Percentiles rank a stretch among this genome's conserved stretches.
Evolutionary conservation across 2,797 vertebrate species (phyloP).

Genomic region (Mastacembelus armatus): DNA sequence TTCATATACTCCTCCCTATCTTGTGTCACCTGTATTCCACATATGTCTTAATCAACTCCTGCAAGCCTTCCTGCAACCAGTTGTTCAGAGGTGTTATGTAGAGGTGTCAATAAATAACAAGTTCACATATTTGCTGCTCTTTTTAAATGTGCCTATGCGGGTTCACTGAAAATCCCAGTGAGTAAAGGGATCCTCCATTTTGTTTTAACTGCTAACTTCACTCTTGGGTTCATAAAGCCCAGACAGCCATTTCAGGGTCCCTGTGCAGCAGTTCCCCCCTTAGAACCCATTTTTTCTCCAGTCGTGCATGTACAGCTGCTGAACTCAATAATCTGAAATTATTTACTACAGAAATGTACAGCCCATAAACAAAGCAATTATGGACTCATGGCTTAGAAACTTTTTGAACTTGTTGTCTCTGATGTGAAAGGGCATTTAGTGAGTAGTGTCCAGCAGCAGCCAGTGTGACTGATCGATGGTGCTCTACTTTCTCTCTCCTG

Average conservation of each 20-base stretch:
- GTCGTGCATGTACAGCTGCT: constrained; percentile 43
- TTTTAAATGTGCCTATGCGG: constrained; percentile 47
- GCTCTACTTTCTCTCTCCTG: constrained; percentile 69
- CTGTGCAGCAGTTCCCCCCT: too few species aligned
- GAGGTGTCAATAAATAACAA: constrained; percentile 40
- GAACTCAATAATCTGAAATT: too few species aligned
- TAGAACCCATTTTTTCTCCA: constrained; percentile 4
- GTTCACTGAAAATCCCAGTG: constrained; percentile 31
- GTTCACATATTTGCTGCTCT: constrained; percentile 37
- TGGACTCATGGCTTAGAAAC: background rate
- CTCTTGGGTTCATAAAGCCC: constrained; percentile 14
- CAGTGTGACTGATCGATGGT: constrained; percentile 58
- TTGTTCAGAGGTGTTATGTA: constrained; percentile 21
- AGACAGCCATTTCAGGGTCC: constrained; percentile 23
- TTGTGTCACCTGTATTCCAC: constrained; percentile 19
- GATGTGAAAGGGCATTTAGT: constrained; percentile 17
- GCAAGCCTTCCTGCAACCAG: constrained; percentile 33
- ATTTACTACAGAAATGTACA: too few species aligned
- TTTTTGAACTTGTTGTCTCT: constrained; percentile 31
- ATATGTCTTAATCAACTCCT: constrained; percentile 47
- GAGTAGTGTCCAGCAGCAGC: constrained; percentile 31
- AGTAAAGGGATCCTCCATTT: constrained; percentile 64
- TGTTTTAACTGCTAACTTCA: constrained; percentile 43
- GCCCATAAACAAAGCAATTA: background rate
- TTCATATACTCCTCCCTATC: constrained; percentile 31